These are phyloP conservation scores for Alosa sapidissima DNA, from an alignment of 2,797 vertebrate genomes.

Conservation along the genomic window DNA sequence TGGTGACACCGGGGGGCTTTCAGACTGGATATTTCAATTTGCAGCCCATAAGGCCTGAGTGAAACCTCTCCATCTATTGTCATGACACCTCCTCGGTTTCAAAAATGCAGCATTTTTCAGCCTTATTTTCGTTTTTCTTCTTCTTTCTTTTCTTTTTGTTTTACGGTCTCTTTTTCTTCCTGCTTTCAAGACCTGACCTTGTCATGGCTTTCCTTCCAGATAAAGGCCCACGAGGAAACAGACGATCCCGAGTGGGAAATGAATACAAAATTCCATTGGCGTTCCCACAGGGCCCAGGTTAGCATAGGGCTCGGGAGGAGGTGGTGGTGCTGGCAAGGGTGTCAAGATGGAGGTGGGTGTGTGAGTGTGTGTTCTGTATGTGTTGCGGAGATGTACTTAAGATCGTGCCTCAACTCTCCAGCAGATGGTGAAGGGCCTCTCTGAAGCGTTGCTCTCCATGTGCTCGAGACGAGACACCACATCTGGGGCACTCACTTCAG, in stretches of 20 bases:
- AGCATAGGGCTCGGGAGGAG: slow-evolving; percentile 39
- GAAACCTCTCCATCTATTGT: slow-evolving; percentile 44
- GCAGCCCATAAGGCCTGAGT: slow-evolving; percentile 32
- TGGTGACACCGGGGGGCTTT: slow-evolving; percentile 18
- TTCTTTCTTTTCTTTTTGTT: neutral
- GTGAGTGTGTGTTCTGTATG: neutral
- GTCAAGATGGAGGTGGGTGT: neutral
- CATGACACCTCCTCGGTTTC: slow-evolving; percentile 47
- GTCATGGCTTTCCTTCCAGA: slow-evolving; percentile 54
- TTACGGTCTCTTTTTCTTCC: neutral
- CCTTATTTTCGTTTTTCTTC: neutral
- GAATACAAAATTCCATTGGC: slow-evolving; percentile 60
- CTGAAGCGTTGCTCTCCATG: slow-evolving; percentile 36
- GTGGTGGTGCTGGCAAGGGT: slow-evolving; percentile 48
- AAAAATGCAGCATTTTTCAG: slow-evolving; percentile 34
- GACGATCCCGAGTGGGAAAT: slow-evolving; percentile 58
- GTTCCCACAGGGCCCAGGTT: slow-evolving; percentile 54
- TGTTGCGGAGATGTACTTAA: slow-evolving; percentile 10
- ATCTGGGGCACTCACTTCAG: slow-evolving; percentile 72
- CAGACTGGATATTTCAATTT: slow-evolving; percentile 50
- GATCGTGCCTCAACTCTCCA: slow-evolving; percentile 65
- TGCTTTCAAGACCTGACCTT: slow-evolving; percentile 35
- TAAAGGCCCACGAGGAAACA: slow-evolving; percentile 54
- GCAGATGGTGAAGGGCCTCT: slow-evolving; percentile 82
- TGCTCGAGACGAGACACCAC: slow-evolving; percentile 81